These are phyloP conservation scores for Muntiacus muntjak DNA, from an alignment of 2,113 vertebrate genomes.

Conservation along the genomic window DNA sequence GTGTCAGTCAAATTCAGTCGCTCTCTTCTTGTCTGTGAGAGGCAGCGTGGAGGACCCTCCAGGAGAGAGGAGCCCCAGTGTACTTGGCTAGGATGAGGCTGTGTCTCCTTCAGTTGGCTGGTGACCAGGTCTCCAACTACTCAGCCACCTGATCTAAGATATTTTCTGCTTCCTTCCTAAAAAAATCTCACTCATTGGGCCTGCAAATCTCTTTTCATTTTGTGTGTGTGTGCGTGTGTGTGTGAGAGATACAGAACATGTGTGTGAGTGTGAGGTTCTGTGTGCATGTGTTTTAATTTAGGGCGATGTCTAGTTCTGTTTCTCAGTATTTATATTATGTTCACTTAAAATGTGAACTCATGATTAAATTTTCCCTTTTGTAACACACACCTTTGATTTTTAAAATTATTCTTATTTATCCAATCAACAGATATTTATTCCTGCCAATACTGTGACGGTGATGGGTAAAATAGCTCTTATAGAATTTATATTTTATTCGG, in stretches of 20 bases:
- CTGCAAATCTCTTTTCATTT: background rate
- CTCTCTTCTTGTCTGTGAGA: background rate
- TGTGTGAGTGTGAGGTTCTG: too few relatives aligned
- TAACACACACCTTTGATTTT: background rate
- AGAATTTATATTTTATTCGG: background rate
- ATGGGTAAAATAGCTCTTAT: background rate
- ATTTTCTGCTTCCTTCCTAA: background rate
- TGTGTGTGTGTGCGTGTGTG: background rate
- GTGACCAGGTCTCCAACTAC: background rate
- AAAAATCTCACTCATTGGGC: background rate
- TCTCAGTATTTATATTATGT: background rate
- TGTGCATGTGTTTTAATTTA: background rate
- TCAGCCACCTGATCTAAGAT: background rate
- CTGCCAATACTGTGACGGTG: background rate
- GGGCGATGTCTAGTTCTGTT: background rate
- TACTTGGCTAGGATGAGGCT: background rate
- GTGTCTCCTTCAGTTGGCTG: background rate
- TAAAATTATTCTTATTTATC: background rate
- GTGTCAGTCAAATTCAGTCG: background rate
- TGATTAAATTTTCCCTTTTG: background rate
- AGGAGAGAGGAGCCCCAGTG: background rate
- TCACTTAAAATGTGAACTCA: background rate
- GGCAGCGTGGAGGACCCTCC: background rate
- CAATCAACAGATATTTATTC: background rate
- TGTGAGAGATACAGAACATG: background rate